These are phyloP conservation scores for Pseudopipra pipra DNA, from an alignment of 2,113 vertebrate genomes.

Conservation along the genomic window DNA sequence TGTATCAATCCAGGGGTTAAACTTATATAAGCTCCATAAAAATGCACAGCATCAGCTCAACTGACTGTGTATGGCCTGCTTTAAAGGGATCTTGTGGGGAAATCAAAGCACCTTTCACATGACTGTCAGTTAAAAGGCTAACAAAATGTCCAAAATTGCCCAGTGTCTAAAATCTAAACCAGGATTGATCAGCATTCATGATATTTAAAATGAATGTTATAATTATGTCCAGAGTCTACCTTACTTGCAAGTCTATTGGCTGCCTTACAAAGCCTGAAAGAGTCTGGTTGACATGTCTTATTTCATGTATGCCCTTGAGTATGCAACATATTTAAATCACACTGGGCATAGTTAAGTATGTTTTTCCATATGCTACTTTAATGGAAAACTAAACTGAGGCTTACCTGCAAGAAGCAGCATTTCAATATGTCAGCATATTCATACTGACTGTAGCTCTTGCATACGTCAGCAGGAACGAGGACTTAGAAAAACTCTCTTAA, in stretches of 20 bases:
- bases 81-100: slow-evolving; percentile 3
- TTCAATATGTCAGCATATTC: slow-evolving; percentile 33
- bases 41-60: neutral
- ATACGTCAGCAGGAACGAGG: neutral
- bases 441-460: neutral
- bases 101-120: neutral
- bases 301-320: neutral
- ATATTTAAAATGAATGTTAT: neutral
- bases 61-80: neutral
- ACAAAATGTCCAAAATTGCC: neutral
- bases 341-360: neutral
- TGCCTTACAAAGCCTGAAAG: neutral
- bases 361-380: slow-evolving; percentile 3
- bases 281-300: neutral
- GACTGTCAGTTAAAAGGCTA: neutral
- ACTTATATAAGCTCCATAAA: neutral
- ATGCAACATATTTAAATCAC: neutral
- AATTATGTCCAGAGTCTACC: neutral
- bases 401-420: slow-evolving; percentile 7
- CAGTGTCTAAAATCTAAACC: neutral
- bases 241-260: neutral
- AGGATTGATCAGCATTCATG: neutral
- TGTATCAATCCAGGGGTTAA: slow-evolving; percentile 7
- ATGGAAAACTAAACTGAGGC: neutral
- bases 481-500: neutral